Evolutionary conservation across 2,113 vertebrate genomes (phyloP).

Genomic region (Calypte anna): DNA sequence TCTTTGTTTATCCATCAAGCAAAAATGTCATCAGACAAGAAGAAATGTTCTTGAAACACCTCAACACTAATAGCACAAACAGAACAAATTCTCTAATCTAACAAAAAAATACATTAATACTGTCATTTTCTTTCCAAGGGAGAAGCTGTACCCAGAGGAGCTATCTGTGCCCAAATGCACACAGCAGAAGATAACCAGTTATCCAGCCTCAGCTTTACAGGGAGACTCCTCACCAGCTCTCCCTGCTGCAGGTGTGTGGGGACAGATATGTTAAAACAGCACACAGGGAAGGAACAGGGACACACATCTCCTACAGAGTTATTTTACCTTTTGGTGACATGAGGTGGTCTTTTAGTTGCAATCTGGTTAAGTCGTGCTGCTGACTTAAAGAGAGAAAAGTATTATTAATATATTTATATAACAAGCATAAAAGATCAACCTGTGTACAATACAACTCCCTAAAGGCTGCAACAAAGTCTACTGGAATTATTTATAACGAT

Average conservation of each 20-base stretch:
- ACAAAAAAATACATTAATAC: neutral
- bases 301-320: neutral
- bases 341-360: slow-evolving; percentile 9
- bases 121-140: neutral
- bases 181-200: neutral
- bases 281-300: neutral
- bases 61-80: neutral
- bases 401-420: neutral
- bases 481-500: fast-evolving
- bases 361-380: slow-evolving; percentile 72
- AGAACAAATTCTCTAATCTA: neutral
- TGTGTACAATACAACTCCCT: neutral
- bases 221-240: neutral
- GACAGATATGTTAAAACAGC: neutral
- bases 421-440: neutral
- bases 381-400: slow-evolving; percentile 66
- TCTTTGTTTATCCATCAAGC: neutral
- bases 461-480: neutral
- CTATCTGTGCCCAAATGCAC: neutral
- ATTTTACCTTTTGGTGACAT: slow-evolving; percentile 74
- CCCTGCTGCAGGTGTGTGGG: neutral
- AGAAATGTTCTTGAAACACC: neutral
- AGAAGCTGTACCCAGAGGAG: neutral
- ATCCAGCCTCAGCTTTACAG: neutral
- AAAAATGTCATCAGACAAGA: neutral